A percentile compares a stretch with the other conserved stretches of the same genome.
Evolutionary conservation across 2,888 invertebrate genomes (phyloP).

Genomic region (Alviniconcha strummeri): DNA sequence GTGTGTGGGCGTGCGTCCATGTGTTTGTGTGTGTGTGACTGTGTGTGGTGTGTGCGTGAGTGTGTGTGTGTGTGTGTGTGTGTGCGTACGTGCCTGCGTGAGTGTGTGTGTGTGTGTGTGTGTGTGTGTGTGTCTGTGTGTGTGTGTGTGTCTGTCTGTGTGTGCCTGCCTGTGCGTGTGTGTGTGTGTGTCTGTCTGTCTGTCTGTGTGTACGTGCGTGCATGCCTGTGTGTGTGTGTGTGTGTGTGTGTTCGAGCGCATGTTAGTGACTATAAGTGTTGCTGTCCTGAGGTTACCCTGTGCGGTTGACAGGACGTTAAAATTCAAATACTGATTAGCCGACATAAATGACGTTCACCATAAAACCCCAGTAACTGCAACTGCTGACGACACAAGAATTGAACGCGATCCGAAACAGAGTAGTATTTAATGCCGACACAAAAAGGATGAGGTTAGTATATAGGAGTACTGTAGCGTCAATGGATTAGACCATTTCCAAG

Average conservation of each 20-base stretch:
- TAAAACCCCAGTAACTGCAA: background rate
- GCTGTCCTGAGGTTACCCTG: too few species aligned
- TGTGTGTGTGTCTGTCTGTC: too few species aligned
- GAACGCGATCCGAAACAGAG: background rate
- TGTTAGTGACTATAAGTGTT: constrained; percentile 3
- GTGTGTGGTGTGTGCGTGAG: background rate
- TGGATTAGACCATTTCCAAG: too few species aligned
- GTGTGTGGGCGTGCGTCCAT: background rate
- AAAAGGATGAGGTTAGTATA: too few species aligned
- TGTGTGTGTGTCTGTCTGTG: background rate
- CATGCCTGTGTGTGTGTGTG: background rate
- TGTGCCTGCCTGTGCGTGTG: too few species aligned
- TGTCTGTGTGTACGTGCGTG: background rate
- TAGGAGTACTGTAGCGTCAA: too few species aligned
- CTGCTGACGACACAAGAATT: background rate
- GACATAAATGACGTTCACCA: background rate
- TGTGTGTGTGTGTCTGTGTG: background rate
- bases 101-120: background rate
- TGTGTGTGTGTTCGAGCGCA: constrained; percentile 9
- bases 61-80: background rate
- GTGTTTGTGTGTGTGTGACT: background rate
- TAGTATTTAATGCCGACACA: too few species aligned
- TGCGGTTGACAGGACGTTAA: background rate
- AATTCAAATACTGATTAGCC: background rate
- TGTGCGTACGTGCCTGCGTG: too few species aligned